These are phyloP conservation scores for Cottoperca gobio DNA, from an alignment of 2,797 vertebrate genomes.

Conservation along the genomic window DNA sequence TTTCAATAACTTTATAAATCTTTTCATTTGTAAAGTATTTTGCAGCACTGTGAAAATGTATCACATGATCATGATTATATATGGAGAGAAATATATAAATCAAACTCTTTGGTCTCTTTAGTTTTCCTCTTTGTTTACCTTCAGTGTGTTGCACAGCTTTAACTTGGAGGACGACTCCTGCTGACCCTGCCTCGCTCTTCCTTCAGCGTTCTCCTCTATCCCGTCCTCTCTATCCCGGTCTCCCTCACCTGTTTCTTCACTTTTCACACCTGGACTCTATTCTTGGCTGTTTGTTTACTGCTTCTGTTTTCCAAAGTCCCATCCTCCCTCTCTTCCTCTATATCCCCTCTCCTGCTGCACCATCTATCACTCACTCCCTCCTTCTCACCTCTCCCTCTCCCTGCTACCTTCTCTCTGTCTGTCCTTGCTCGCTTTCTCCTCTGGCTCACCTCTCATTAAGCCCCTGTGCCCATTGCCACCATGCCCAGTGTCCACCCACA, in stretches of 20 bases:
- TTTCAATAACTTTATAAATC: neutral
- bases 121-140: neutral
- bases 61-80: neutral
- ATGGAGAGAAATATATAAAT: neutral
- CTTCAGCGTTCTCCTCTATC: constrained; percentile 49
- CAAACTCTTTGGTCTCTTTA: neutral
- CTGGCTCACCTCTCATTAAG: constrained; percentile 85
- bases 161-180: constrained; percentile 33
- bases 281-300: constrained; percentile 81
- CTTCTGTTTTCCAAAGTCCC: constrained; percentile 73
- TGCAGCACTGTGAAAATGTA: neutral
- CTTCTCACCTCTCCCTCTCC: constrained; percentile 77
- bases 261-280: constrained; percentile 79
- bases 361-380: constrained; percentile 82
- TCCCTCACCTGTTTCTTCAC: constrained; percentile 70
- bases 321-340: constrained; percentile 62
- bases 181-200: constrained; percentile 38
- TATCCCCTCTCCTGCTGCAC: constrained; percentile 64
- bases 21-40: neutral
- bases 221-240: constrained; percentile 57
- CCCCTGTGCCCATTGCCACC: constrained; percentile 78
- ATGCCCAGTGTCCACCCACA: constrained; percentile 81
- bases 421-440: constrained; percentile 81
- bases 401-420: constrained; percentile 69
- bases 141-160: constrained; percentile 2